phyloP scores from a whole-genome alignment of 2,888 invertebrate genomes.

The Nebria salina region DNA sequence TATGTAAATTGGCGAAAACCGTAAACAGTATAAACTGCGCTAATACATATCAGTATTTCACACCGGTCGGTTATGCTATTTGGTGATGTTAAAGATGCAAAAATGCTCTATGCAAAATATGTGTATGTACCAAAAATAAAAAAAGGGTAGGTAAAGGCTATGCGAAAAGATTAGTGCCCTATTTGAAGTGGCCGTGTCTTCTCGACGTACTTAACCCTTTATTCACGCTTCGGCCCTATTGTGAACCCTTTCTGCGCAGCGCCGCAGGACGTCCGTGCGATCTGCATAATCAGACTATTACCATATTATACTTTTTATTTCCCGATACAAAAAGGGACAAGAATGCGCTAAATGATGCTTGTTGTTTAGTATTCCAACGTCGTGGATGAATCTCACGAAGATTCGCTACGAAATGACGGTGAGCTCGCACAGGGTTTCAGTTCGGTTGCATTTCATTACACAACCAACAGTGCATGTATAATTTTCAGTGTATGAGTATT shows the following conservation, averaged over 20 bases:
- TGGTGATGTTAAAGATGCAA: background rate
- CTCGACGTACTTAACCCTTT: constrained; percentile 42
- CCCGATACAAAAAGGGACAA: background rate
- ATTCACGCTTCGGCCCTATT: background rate
- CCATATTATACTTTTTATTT: constrained; percentile 51
- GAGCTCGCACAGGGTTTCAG: background rate
- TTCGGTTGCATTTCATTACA: background rate
- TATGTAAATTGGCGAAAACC: background rate
- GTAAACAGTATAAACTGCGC: background rate
- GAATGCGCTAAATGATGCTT: constrained; percentile 46
- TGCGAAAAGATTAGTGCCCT: constrained; percentile 37
- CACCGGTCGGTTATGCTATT: background rate
- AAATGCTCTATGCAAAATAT: background rate
- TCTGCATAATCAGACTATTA: constrained; percentile 59
- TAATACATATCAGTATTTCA: background rate
- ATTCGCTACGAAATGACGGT: background rate
- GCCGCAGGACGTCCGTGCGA: constrained; percentile 46
- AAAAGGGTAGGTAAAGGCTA: background rate
- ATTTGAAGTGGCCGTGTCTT: constrained; percentile 36
- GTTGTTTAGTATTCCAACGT: constrained; percentile 18
- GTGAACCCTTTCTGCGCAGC: background rate
- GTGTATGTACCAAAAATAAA: no score
- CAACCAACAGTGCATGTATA: no score
- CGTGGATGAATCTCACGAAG: constrained; percentile 16
- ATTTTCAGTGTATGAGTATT: no score